phyloP scores from a whole-genome alignment of 1,140 invertebrate species.

The Pollicipes pollicipes region DNA sequence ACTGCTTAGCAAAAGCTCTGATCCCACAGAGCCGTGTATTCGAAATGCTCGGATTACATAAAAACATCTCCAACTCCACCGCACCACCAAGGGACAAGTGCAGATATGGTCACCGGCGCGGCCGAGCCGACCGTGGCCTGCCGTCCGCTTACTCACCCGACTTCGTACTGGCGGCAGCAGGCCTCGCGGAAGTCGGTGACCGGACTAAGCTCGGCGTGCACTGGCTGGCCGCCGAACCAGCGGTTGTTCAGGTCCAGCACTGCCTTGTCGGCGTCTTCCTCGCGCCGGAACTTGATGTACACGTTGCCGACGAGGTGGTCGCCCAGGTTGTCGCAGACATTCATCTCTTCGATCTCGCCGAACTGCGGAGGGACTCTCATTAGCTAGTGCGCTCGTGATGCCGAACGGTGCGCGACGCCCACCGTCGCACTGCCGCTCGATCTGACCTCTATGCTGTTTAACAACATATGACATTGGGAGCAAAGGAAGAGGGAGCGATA shows the following conservation, averaged over 20 bases:
- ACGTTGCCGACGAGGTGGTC: slow-evolving; percentile 97
- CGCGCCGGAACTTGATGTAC: slow-evolving; percentile 94
- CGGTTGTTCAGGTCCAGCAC: slow-evolving; percentile 92
- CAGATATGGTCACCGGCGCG: too few species aligned
- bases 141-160: slow-evolving; percentile 69
- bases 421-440: too few species aligned
- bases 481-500: too few species aligned
- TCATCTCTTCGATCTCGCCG: slow-evolving; percentile 99
- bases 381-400: not conserved
- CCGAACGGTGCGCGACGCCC: not conserved
- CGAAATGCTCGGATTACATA: too few species aligned
- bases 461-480: too few species aligned
- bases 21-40: too few species aligned
- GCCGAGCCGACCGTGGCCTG: too few species aligned
- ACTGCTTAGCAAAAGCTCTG: too few species aligned
- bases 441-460: too few species aligned
- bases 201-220: slow-evolving; percentile 92
- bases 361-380: slow-evolving; percentile 45
- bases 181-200: slow-evolving; percentile 98
- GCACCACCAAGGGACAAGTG: too few species aligned
- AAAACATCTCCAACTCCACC: too few species aligned
- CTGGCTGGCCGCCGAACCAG: slow-evolving; percentile 96
- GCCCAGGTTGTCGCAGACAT: slow-evolving; percentile 96
- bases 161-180: slow-evolving; percentile 97
- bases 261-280: slow-evolving; percentile 95